Evolutionary conservation across 2,797 vertebrate species (phyloP), one percentile per base, ranked within the genome.

Genomic region (Vultur gryphus): DNA sequence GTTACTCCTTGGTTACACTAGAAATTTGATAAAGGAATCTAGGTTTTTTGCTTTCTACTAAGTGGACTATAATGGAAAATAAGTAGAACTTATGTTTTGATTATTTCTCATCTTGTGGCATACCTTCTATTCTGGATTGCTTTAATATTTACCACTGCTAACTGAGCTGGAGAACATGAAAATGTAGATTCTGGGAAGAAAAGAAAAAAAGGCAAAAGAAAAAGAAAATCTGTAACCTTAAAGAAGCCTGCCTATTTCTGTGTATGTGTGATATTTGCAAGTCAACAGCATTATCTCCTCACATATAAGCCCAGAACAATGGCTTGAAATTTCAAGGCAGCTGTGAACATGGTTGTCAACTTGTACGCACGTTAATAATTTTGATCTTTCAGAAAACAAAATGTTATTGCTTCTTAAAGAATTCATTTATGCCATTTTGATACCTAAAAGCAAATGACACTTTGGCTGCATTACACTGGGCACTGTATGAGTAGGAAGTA

Each of bases 121-220:
- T 57, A 87, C 46, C 33, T 96, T 96, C 85, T 87, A 7, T 84
- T 95, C 75, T 83, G 54, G 71, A 89, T 84, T 95, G n/a, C 51
- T 97, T 97, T 94, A 93, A 61, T 89, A 90, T 93, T 86, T 88
- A 77, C 33, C 58, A 73, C 77, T 89, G 79, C 55, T 84, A 66
- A 71, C 7, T 79, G 78, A 85, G 31, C 13, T 70, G n/a, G 3
- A 85, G 33, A 75, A 88, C 52, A 85, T 54, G 33, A 91, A 94
- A 86, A 90, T 39, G 54, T 49, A 89, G 54, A 75, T 44, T 92
- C 73, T 51, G 39, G 7, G 19, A 66, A 80, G 13, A 79, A 51
- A 52, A 31, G 8, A 5, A 46, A 44, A 71, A 91, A 70, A 67
- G 4, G 8, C 12, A 46, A 72, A 93, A 39, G 28, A 37, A 83